These are phyloP conservation scores for Perca fluviatilis DNA, from an alignment of 2,113 vertebrate genomes.

Conservation along the genomic window DNA sequence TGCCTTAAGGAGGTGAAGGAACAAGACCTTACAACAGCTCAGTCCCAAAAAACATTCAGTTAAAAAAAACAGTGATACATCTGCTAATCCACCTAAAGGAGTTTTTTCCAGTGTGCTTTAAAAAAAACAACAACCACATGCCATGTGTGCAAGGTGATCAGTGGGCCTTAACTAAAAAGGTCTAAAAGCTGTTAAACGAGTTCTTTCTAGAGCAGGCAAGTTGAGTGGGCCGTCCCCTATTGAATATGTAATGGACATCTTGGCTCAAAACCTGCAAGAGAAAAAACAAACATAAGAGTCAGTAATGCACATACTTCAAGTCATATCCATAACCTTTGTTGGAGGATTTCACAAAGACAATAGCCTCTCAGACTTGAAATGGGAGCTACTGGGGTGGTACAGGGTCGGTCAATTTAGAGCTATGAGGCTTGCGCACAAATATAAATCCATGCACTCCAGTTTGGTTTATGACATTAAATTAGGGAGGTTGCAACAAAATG, in stretches of 20 bases:
- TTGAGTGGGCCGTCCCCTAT: conserved; percentile 47
- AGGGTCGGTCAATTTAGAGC: neutral
- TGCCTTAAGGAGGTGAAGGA: neutral
- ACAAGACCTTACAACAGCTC: neutral
- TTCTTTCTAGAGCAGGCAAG: conserved; percentile 3
- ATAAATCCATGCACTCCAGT: neutral
- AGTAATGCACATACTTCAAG: neutral
- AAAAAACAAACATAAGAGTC: neutral
- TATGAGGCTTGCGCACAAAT: neutral
- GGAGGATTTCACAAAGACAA: neutral
- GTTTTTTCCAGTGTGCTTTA: neutral
- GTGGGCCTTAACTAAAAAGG: neutral
- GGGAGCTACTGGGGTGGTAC: neutral
- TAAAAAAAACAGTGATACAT: neutral
- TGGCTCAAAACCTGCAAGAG: conserved; percentile 58
- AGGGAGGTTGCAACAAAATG: neutral
- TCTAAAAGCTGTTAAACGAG: conserved; percentile 32
- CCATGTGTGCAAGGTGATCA: neutral
- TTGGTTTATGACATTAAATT: neutral
- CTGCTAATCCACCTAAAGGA: conserved; percentile 2
- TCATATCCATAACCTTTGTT: neutral
- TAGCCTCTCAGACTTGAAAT: neutral
- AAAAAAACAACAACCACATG: conserved; percentile 1
- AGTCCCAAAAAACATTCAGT: neutral
- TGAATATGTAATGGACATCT: conserved; percentile 14